These are phyloP conservation scores for Hippopotamyrus pictus DNA, from an alignment of 2,797 vertebrate genomes.

Conservation along the genomic window DNA sequence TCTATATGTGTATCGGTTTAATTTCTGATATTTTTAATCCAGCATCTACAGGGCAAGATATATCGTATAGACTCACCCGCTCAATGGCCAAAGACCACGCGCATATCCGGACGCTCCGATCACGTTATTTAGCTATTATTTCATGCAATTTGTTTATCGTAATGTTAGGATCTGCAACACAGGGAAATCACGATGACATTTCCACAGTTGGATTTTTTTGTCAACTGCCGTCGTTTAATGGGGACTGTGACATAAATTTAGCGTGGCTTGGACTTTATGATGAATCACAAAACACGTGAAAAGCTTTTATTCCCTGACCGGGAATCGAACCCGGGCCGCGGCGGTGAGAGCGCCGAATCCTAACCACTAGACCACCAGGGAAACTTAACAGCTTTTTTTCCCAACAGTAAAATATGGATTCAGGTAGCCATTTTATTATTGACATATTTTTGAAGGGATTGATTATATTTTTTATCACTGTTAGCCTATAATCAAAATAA, in stretches of 20 bases:
- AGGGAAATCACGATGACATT: background rate
- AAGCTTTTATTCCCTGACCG: conserved; percentile 28
- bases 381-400: background rate
- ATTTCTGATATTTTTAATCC: background rate
- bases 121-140: background rate
- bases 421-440: background rate
- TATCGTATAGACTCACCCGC: background rate
- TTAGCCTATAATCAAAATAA: background rate
- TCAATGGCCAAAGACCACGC: background rate
- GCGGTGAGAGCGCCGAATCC: conserved; percentile 65
- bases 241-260: background rate
- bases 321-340: conserved; percentile 62
- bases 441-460: background rate
- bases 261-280: background rate
- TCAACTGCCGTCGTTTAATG: background rate
- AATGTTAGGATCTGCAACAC: background rate
- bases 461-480: background rate
- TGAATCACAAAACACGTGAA: background rate
- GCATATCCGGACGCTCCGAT: background rate
- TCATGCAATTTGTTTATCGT: background rate
- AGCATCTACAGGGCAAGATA: background rate
- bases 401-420: background rate
- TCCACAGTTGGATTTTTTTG: background rate
- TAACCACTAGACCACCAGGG: conserved; percentile 71
- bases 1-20: background rate